These are phyloP conservation scores for Cryptus viduatorius DNA, from an alignment of 2,888 invertebrate genomes.

Conservation along the genomic window DNA sequence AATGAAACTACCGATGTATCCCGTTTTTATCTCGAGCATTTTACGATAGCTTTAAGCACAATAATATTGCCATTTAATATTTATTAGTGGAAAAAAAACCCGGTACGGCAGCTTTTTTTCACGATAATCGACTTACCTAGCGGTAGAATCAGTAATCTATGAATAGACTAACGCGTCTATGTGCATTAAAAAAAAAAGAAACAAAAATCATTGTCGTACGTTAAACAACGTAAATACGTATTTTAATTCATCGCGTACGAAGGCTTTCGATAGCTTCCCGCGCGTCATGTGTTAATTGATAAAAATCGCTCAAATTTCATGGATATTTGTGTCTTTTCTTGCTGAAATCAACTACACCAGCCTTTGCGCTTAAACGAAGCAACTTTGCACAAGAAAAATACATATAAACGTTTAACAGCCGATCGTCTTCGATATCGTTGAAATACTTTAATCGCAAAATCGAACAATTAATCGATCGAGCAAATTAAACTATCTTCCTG, in stretches of 20 bases:
- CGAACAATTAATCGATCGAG: conserved; percentile 52
- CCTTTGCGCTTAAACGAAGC: conserved; percentile 5
- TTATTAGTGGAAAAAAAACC: conserved; percentile 30
- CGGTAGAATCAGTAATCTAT: conserved; percentile 34
- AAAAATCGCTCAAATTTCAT: background rate
- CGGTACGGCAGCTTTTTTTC: conserved; percentile 40
- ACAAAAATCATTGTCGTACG: background rate
- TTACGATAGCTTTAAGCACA: conserved; percentile 45
- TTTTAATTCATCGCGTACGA: background rate
- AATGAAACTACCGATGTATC: conserved; percentile 1
- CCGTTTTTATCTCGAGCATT: conserved; percentile 37
- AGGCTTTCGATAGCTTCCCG: background rate
- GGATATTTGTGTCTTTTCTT: background rate
- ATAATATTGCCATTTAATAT: conserved; percentile 55
- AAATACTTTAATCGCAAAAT: conserved; percentile 27
- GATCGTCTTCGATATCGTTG: conserved; percentile 27
- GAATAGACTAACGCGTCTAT: conserved; percentile 13
- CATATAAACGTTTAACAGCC: conserved; percentile 44
- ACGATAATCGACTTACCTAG: conserved; percentile 44
- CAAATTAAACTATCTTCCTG: conserved; percentile 50
- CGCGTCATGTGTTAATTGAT: too few species aligned
- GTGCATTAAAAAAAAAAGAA: background rate
- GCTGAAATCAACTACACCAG: background rate
- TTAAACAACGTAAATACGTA: conserved; percentile 1
- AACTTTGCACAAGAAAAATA: conserved; percentile 53